Evolutionary conservation across 2,113 vertebrate genomes (phyloP).

Genomic region (Hypomesus transpacificus): DNA sequence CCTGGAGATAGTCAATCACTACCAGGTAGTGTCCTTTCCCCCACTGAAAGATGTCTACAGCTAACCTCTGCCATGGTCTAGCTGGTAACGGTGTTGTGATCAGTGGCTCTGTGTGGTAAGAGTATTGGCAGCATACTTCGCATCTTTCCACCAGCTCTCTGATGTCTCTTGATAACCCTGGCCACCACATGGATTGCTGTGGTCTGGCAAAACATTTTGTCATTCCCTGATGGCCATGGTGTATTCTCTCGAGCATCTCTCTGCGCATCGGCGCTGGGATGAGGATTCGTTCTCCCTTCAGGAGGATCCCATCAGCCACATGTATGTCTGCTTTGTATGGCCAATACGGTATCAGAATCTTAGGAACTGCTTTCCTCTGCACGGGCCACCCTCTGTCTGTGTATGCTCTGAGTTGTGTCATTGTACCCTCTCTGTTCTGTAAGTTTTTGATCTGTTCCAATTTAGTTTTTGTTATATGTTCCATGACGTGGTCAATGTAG

Average conservation of each 20-base stretch:
- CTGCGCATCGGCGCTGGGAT: background rate
- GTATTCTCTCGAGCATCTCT: constrained; percentile 7
- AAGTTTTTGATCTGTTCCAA: no score
- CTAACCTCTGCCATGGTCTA: constrained; percentile 7
- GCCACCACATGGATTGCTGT: constrained; percentile 15
- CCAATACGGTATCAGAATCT: background rate
- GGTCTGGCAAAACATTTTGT: constrained; percentile 14
- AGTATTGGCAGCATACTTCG: background rate
- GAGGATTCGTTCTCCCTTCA: background rate
- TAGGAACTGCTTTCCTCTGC: no score
- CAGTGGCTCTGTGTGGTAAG: background rate
- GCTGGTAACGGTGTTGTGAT: background rate
- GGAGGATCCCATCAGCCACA: background rate
- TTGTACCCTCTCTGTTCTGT: no score
- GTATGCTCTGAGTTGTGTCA: no score
- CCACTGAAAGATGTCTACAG: constrained; percentile 3
- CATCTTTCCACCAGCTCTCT: background rate
- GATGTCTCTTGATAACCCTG: constrained; percentile 1
- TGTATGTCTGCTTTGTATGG: background rate
- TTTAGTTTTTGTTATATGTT: no score
- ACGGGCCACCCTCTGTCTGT: no score
- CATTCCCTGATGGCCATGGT: constrained; percentile 14
- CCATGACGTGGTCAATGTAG: no score
- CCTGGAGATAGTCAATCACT: constrained; percentile 2
- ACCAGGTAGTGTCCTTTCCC: background rate